Conservation (phyloP, 2,113 vertebrate genomes). For the Petroica traversi region DNA sequence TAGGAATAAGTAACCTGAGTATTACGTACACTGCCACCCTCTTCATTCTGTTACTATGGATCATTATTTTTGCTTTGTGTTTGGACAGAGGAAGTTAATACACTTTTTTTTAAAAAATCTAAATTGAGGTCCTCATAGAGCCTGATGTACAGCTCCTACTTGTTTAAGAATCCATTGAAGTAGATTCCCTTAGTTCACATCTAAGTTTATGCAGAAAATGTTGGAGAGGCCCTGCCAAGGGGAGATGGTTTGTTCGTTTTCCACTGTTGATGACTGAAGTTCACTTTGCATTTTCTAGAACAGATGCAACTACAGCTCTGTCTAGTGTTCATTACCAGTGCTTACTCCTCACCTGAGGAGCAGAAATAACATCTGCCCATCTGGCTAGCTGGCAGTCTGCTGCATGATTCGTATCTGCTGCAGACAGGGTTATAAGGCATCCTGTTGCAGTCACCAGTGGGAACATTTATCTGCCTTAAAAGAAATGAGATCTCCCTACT, state of each 20-base stretch:
- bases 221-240: background rate
- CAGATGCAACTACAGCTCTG: background rate
- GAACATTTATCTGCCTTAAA: background rate
- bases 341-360: background rate
- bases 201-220: background rate
- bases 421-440: background rate
- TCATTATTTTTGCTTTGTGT: background rate
- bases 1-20: background rate
- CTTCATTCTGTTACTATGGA: background rate
- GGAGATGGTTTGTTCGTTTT: background rate
- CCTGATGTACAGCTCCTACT: background rate
- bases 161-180: background rate
- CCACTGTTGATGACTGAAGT: background rate
- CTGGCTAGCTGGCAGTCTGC: background rate
- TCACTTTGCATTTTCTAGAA: background rate
- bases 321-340: background rate
- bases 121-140: background rate
- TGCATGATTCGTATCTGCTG: fast-evolving
- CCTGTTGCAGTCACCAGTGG: background rate
- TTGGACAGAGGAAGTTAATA: background rate
- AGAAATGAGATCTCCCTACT: background rate
- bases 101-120: background rate
- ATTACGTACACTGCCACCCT: fast-evolving
- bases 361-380: background rate
- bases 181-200: background rate